phyloP scores from a whole-genome alignment of 2,113 vertebrate genomes.

The Chinchilla lanigera region DNA sequence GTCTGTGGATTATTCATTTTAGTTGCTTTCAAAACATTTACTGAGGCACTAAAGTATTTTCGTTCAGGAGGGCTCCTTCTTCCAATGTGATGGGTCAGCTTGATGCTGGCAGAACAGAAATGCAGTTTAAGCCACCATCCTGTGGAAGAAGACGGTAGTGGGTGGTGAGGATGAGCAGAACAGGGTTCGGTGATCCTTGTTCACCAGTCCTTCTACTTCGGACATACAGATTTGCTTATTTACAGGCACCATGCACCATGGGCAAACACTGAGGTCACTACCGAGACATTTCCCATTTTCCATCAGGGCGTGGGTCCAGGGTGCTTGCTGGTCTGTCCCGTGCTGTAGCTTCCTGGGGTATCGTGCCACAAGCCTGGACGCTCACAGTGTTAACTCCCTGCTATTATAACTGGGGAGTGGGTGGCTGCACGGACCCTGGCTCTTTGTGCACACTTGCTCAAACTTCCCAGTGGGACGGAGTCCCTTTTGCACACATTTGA shows the following conservation, averaged over 20 bases:
- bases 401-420: background rate
- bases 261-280: background rate
- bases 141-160: background rate
- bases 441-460: background rate
- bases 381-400: background rate
- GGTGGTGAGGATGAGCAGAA: background rate
- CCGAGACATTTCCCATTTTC: background rate
- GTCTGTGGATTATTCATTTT: background rate
- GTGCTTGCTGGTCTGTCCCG: accelerated
- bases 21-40: background rate
- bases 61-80: background rate
- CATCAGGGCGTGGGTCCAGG: background rate
- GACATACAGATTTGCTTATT: background rate
- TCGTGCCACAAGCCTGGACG: background rate
- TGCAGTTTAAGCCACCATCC: background rate
- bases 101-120: background rate
- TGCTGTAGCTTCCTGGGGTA: accelerated
- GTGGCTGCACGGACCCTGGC: background rate
- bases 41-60: background rate
- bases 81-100: background rate
- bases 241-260: accelerated
- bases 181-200: background rate
- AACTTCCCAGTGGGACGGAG: constrained; percentile 57
- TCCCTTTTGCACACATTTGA: constrained; percentile 46
- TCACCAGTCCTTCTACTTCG: background rate